These are phyloP conservation scores for Drosophila auraria DNA, from an alignment of 1,140 invertebrate genomes.

Conservation along the genomic window DNA sequence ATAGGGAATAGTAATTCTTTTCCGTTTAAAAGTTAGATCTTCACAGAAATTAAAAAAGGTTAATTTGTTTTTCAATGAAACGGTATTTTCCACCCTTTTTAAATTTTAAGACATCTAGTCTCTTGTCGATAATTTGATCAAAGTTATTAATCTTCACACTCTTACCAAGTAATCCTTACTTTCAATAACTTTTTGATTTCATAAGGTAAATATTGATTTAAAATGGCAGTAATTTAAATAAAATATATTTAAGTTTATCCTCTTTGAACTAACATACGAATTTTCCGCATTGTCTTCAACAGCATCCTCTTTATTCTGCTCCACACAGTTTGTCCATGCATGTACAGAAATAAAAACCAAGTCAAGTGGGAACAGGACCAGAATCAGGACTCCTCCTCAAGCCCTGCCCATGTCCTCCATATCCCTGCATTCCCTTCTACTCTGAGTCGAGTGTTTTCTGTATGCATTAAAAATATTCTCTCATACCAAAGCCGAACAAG, in stretches of 20 bases:
- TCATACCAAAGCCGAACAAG: slow-evolving; percentile 50
- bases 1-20: no score
- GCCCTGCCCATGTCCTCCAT: slow-evolving; percentile 24
- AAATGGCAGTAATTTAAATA: not conserved
- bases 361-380: slow-evolving; percentile 67
- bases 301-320: not conserved
- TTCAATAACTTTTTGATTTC: not conserved
- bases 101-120: no score
- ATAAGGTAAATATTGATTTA: not conserved
- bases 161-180: not conserved
- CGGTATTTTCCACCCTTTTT: no score
- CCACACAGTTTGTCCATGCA: slow-evolving; percentile 7
- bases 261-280: not conserved
- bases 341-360: slow-evolving; percentile 67
- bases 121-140: not conserved
- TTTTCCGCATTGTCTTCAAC: slow-evolving; percentile 11
- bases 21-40: no score
- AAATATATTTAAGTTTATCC: not conserved
- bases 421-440: not conserved
- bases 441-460: slow-evolving; percentile 62
- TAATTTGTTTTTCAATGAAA: no score
- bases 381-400: slow-evolving; percentile 48
- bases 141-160: no score
- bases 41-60: no score
- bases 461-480: slow-evolving; percentile 78